Conservation (phyloP, 2,797 vertebrate genomes). For the Lepus townsendii region DNA sequence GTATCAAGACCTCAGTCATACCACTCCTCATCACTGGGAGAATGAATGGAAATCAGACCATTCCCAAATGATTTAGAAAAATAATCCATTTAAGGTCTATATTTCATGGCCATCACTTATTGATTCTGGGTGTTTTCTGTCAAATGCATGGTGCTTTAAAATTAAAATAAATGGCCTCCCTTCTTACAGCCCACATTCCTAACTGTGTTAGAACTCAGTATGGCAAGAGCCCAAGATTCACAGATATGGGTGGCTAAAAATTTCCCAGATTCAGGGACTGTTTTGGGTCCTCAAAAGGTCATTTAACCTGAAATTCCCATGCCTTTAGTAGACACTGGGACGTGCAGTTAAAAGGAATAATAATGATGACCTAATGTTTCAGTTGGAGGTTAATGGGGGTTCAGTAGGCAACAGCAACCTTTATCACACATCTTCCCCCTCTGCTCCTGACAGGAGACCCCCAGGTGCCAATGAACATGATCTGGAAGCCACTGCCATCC, state of each 20-base stretch:
- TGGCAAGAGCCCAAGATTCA: neutral
- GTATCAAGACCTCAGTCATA: neutral
- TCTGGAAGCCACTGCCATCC: neutral
- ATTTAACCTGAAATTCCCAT: neutral
- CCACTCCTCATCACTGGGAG: neutral
- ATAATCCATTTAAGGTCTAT: neutral
- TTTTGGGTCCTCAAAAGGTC: neutral
- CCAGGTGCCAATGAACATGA: neutral
- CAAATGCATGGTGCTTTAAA: neutral
- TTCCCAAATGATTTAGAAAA: conserved; percentile 1
- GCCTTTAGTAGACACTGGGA: neutral
- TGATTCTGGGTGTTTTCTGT: neutral
- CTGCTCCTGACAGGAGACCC: no score
- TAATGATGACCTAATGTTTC: neutral
- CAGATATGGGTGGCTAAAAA: neutral
- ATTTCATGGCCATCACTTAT: neutral
- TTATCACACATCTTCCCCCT: neutral
- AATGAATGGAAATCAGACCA: neutral
- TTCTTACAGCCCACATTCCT: neutral
- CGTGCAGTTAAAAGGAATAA: neutral
- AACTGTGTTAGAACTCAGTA: neutral
- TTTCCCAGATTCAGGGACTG: neutral
- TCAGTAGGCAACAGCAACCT: neutral
- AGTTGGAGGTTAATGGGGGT: neutral
- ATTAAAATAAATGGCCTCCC: neutral